phyloP scores from a whole-genome alignment of 2,888 invertebrate genomes.

The Drosophila trichaetosa region DNA sequence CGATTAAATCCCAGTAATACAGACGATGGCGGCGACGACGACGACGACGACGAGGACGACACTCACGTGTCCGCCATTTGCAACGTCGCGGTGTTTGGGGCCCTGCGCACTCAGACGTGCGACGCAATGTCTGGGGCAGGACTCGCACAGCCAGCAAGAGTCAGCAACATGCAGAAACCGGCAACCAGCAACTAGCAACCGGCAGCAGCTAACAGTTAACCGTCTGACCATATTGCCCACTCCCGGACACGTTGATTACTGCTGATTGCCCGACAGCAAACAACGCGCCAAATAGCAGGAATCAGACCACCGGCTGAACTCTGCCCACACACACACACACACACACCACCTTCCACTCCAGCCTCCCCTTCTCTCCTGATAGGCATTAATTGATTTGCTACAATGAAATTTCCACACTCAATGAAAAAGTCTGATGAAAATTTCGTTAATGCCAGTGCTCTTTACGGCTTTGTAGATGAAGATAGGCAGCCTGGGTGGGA shows the following conservation, averaged over 20 bases:
- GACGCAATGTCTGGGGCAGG: slow-evolving; percentile 68
- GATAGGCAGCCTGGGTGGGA: background rate
- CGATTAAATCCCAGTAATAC: slow-evolving; percentile 68
- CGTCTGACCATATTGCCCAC: slow-evolving; percentile 34
- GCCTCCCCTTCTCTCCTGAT: slow-evolving; percentile 4
- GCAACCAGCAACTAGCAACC: slow-evolving; percentile 1
- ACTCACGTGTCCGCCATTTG: slow-evolving; percentile 37
- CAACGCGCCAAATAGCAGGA: slow-evolving; percentile 72
- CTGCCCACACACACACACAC: background rate
- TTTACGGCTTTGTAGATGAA: slow-evolving; percentile 26
- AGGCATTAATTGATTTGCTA: slow-evolving; percentile 77
- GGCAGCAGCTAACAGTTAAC: slow-evolving; percentile 44
- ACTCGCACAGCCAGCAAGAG: slow-evolving; percentile 27
- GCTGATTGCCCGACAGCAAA: slow-evolving; percentile 73
- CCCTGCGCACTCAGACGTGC: slow-evolving; percentile 67
- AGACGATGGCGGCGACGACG: slow-evolving; percentile 16
- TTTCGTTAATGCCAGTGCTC: slow-evolving; percentile 58
- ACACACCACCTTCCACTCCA: background rate
- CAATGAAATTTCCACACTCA: slow-evolving; percentile 74
- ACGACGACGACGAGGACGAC: slow-evolving; percentile 13
- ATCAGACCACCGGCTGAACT: slow-evolving; percentile 54
- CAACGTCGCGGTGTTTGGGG: slow-evolving; percentile 20
- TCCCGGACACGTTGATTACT: slow-evolving; percentile 67
- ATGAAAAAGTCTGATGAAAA: slow-evolving; percentile 59
- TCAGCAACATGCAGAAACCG: slow-evolving; percentile 3